Evolutionary conservation across 2,113 vertebrate genomes (phyloP), one percentile per base, ranked within the genome.

Genomic region (Alaudala cheleensis): DNA sequence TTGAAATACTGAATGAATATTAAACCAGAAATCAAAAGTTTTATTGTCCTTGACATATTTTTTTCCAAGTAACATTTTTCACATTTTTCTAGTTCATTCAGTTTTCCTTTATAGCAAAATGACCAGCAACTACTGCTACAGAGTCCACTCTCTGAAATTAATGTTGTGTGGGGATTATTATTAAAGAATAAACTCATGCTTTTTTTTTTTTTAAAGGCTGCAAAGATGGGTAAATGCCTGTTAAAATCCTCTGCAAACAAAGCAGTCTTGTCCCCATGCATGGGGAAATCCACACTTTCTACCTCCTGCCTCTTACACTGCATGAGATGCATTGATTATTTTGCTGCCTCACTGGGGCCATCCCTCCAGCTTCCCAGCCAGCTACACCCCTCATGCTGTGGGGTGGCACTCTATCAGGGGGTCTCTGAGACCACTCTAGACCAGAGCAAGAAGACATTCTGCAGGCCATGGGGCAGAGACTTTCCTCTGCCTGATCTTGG

Each of bases 1-100:
- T 96, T 96, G 88, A 97, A 97, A 95, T 91, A 87, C 33, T 85
- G 53, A 95, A 93, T 94, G 56, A 93, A 92, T 93, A 64, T 94
- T 95, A 93, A 97, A 90, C 65, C 61, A 83, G 26, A 79, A 96
- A 96, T 90, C 89, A 77, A 81, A 96, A 91, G 77, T 94, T 95
- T 96, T 92, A 93, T 95, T 92, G 80, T 87, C 91, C 74, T 94
- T 83, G 88, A 92, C 77, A n/a, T 83, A 69, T 81, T 60, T 74
- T 91, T 92, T 96, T 88, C 66, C 81, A 74, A 85, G 79, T 84
- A 85, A 91, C 76, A 49, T 54, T 91, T 69, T 54, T 95, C 86
- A 88, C 40, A 60, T 97, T 92, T 92, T 78, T 72, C 54, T 80
- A 33, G 34, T 95, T 93, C 81, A 70, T 81, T 96, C 88, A 54